phyloP scores from a whole-genome alignment of 2,797 vertebrate genomes.

The Coreius guichenoti region DNA sequence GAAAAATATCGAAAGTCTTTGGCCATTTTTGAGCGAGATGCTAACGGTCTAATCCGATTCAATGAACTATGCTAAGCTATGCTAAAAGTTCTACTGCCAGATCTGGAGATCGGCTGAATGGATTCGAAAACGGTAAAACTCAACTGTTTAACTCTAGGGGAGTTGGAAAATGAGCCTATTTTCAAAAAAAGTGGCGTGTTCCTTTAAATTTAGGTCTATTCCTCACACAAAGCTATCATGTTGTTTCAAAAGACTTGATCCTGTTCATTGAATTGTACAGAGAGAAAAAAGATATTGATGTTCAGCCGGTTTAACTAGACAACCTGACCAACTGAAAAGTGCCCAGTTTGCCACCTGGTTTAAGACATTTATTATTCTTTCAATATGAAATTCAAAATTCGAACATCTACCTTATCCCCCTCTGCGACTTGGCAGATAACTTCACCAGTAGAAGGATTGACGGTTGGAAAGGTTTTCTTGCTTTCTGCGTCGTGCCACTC shows the following conservation, averaged over 20 bases:
- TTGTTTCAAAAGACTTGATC: not conserved
- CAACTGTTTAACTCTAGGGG: no score
- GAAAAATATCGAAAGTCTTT: no score
- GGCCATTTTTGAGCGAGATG: no score
- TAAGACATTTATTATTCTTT: not conserved
- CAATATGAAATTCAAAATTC: not conserved
- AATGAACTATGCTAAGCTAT: no score
- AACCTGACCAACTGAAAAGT: not conserved
- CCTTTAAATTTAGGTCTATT: not conserved
- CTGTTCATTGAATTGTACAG: not conserved
- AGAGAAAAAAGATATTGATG: not conserved
- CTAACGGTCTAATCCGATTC: no score
- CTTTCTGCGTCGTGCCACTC: constrained; percentile 90
- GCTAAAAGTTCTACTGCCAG: no score
- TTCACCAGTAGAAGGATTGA: constrained; percentile 92
- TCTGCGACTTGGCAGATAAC: constrained; percentile 94
- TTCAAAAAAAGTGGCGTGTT: no score
- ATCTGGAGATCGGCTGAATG: no score
- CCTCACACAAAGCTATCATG: not conserved
- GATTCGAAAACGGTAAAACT: no score
- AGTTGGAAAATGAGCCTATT: no score
- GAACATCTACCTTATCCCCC: constrained; percentile 82
- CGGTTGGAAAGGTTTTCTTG: constrained; percentile 88
- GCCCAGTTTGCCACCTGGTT: not conserved
- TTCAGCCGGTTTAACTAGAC: not conserved